These are phyloP conservation scores for Lagenorhynchus albirostris DNA, from an alignment of 2,113 vertebrate species.

Conservation along the genomic window DNA sequence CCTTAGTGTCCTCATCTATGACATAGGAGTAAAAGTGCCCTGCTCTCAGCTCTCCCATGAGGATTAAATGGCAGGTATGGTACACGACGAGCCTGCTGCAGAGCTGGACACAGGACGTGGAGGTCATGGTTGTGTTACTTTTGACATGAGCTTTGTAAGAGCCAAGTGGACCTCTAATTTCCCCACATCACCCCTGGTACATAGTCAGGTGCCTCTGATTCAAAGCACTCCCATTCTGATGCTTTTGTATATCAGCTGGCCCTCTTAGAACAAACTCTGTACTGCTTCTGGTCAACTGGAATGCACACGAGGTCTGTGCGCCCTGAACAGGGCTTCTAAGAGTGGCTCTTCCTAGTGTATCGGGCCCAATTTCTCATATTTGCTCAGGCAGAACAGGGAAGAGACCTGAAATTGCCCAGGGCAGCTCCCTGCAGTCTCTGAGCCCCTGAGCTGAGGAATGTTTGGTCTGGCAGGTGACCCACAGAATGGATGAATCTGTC, in stretches of 20 bases:
- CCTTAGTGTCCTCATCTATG: not conserved
- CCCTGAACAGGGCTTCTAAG: not conserved
- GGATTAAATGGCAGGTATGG: too few relatives aligned
- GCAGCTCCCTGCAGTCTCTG: fast-evolving
- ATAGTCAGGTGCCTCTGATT: not conserved
- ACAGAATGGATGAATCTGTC: not conserved
- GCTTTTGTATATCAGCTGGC: not conserved
- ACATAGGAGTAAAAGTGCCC: not conserved
- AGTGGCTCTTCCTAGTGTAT: not conserved
- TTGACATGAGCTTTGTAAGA: not conserved
- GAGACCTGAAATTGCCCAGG: not conserved
- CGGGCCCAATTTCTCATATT: not conserved
- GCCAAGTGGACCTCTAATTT: not conserved
- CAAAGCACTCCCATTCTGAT: not conserved
- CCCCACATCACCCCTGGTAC: not conserved
- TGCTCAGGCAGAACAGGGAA: not conserved
- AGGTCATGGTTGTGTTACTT: not conserved
- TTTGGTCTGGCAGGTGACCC: not conserved
- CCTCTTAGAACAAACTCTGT: not conserved
- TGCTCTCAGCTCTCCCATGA: not conserved
- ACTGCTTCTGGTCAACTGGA: not conserved
- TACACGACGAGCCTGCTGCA: not conserved
- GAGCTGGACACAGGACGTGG: not conserved
- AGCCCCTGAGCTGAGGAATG: not conserved
- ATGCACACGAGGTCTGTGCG: not conserved